phyloP scores from a whole-genome alignment of 2,797 vertebrate genomes.

The Ptychadena robeensis region DNA sequence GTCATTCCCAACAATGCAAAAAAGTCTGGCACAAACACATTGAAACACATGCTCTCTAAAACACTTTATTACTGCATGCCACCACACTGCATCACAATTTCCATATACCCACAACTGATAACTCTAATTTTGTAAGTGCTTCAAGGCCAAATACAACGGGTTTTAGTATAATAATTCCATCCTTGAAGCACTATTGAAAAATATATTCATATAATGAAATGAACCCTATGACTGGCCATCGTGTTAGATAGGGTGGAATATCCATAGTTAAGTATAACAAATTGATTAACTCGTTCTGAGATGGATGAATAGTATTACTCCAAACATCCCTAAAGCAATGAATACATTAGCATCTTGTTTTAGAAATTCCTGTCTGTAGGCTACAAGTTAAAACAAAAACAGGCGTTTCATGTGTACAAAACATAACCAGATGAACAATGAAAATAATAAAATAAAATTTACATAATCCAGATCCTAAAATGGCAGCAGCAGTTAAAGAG shows the following conservation, averaged over 20 bases:
- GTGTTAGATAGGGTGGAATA: not conserved
- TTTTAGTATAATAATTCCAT: not conserved
- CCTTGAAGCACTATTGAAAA: constrained; percentile 19
- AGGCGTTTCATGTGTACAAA: constrained; percentile 24
- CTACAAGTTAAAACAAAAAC: constrained; percentile 13
- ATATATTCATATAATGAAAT: constrained; percentile 14
- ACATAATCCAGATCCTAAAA: constrained; percentile 34
- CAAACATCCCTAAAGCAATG: constrained; percentile 8
- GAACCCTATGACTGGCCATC: not conserved
- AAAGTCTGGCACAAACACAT: not conserved
- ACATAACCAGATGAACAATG: constrained; percentile 51
- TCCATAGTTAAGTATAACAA: constrained; percentile 54
- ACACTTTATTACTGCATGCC: not conserved
- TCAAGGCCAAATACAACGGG: not conserved
- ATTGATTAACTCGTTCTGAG: constrained; percentile 56
- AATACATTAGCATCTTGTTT: constrained; percentile 47
- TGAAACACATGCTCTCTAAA: not conserved
- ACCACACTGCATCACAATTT: not conserved
- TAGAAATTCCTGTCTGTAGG: constrained; percentile 44
- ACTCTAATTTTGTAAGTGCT: not conserved
- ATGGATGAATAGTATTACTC: constrained; percentile 12
- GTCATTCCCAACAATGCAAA: not conserved
- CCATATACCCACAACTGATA: not conserved
- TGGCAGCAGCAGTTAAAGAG: constrained; percentile 12
- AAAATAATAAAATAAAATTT: constrained; percentile 36